phyloP scores from a whole-genome alignment of 2,797 vertebrate genomes.

The Lepidocolaptes lacrymiger region DNA sequence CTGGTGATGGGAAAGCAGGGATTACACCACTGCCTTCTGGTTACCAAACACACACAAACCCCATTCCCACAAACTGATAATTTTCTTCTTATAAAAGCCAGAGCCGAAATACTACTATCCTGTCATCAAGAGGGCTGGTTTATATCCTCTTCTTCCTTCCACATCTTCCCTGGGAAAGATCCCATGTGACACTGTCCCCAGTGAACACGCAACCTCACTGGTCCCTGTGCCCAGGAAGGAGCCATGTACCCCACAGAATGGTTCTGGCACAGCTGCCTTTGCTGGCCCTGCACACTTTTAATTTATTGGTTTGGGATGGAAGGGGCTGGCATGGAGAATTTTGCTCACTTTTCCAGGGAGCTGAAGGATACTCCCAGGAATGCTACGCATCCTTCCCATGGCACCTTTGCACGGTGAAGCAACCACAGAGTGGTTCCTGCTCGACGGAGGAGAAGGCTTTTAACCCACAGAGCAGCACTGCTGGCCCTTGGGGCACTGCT shows the following conservation, averaged over 20 bases:
- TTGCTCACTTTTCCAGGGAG: neutral
- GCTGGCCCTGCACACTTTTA: neutral
- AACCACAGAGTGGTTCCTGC: neutral
- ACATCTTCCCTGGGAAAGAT: neutral
- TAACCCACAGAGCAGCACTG: neutral
- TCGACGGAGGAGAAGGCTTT: neutral
- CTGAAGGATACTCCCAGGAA: accelerated
- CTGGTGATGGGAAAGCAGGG: neutral
- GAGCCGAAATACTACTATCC: neutral
- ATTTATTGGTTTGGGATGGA: neutral
- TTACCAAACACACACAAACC: neutral
- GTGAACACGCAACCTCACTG: accelerated
- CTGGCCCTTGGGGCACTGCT: neutral
- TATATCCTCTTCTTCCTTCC: constrained; percentile 15
- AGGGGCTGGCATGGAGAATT: neutral
- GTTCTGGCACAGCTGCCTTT: neutral
- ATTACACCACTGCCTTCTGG: neutral
- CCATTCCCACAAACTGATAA: neutral
- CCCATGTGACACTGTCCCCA: accelerated
- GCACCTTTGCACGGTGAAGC: neutral
- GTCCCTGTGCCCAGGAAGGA: neutral
- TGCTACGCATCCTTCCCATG: accelerated
- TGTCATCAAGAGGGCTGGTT: constrained; percentile 34
- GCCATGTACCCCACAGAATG: accelerated
- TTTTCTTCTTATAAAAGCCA: constrained; percentile 22